Evolutionary conservation across 2,888 invertebrate genomes (phyloP).

Genomic region (Glaucopsyche alexis): DNA sequence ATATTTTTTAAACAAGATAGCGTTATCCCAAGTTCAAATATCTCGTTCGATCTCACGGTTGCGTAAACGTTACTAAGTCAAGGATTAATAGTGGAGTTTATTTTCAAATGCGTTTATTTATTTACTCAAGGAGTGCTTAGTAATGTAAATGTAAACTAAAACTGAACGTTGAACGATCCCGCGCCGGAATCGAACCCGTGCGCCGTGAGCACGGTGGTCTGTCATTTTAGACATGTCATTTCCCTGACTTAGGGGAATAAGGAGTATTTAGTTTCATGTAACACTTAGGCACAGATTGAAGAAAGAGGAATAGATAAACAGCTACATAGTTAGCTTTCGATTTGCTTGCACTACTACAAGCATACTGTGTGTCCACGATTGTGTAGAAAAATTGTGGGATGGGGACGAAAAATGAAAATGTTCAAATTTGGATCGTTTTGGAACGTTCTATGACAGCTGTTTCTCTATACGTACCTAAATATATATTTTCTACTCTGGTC

Average conservation of each 20-base stretch:
- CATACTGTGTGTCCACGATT: too few relatives aligned
- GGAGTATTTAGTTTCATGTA: constrained; percentile 21
- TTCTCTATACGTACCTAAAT: too few relatives aligned
- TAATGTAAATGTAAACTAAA: constrained; percentile 68
- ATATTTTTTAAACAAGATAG: background rate
- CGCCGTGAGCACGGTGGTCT: constrained; percentile 43
- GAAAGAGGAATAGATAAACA: too few relatives aligned
- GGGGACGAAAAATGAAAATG: too few relatives aligned
- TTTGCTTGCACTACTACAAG: too few relatives aligned
- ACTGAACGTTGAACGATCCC: constrained; percentile 45
- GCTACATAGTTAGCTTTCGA: too few relatives aligned
- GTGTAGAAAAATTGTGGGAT: too few relatives aligned
- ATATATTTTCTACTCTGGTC: too few relatives aligned
- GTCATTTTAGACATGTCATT: constrained; percentile 26
- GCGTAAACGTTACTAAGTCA: constrained; percentile 67
- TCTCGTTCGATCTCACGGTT: constrained; percentile 58
- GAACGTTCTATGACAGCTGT: too few relatives aligned
- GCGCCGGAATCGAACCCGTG: constrained; percentile 53
- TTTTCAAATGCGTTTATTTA: constrained; percentile 73
- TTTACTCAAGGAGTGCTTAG: constrained; percentile 76
- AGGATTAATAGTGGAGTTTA: constrained; percentile 72
- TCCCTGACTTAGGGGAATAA: constrained; percentile 23
- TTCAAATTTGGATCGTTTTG: too few relatives aligned
- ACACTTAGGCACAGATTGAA: background rate
- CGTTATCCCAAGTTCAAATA: constrained; percentile 30